Evolutionary conservation across 1,140 invertebrate genomes (phyloP).

Genomic region (Laodelphax striatellus): DNA sequence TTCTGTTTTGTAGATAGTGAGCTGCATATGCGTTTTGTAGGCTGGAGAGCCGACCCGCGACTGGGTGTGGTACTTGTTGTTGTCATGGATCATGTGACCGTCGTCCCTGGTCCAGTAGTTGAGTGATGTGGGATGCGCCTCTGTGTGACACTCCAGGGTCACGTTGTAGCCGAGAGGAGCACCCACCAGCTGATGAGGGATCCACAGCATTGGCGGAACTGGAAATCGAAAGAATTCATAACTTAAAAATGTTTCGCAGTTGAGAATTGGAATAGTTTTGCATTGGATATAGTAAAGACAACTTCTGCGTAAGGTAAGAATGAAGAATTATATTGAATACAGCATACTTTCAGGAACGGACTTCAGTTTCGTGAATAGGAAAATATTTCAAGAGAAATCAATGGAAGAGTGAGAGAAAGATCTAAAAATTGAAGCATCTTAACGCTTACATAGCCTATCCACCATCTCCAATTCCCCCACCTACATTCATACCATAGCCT

Average conservation of each 20-base stretch:
- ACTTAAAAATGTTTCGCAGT: no score
- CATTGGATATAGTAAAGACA: no score
- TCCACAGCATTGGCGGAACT: conserved; percentile 85
- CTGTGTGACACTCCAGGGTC: conserved; percentile 77
- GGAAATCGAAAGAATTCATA: conserved; percentile 30
- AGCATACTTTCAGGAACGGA: no score
- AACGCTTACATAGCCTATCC: no score
- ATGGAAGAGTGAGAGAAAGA: no score
- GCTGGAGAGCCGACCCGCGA: conserved; percentile 44
- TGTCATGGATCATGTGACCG: conserved; percentile 79
- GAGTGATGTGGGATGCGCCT: conserved; percentile 79
- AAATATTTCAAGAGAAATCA: no score
- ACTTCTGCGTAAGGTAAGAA: no score
- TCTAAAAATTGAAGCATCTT: no score
- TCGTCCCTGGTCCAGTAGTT: conserved; percentile 86
- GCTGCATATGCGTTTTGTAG: conserved; percentile 75
- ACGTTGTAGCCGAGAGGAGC: conserved; percentile 67
- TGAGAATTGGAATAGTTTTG: not conserved
- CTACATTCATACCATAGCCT: no score
- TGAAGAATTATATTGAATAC: no score
- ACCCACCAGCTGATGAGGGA: conserved; percentile 80
- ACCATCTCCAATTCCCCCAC: no score
- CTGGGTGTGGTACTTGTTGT: conserved; percentile 57
- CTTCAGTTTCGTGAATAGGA: no score
- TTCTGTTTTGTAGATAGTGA: conserved; percentile 61